phyloP scores from a whole-genome alignment of 2,888 invertebrate genomes.

The Andricus quercusramuli region DNA sequence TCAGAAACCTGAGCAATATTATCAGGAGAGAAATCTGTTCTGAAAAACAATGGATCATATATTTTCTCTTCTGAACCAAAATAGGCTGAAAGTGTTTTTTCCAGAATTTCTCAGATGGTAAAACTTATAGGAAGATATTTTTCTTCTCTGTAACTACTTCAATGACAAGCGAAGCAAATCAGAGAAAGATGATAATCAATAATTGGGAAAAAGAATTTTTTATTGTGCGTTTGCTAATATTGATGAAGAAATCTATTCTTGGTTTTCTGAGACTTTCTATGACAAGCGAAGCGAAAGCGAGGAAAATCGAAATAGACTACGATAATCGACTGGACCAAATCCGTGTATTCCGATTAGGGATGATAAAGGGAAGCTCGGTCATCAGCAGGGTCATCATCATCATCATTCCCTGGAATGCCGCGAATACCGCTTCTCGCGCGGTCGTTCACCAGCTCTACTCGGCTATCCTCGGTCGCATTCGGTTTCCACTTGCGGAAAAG shows the following conservation, averaged over 20 bases:
- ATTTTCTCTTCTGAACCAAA: background rate
- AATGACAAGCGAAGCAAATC: background rate
- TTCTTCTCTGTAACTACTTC: background rate
- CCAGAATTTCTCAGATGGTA: background rate
- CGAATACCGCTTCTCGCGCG: constrained; percentile 38
- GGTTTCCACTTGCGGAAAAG: constrained; percentile 37
- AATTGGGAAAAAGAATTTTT: background rate
- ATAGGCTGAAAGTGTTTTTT: too few species aligned
- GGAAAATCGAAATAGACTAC: background rate
- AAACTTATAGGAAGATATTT: background rate
- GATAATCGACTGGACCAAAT: constrained; percentile 21
- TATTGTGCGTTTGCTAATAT: background rate
- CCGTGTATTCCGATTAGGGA: constrained; percentile 2
- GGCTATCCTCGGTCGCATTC: constrained; percentile 24
- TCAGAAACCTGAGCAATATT: background rate
- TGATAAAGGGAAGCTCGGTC: constrained; percentile 36
- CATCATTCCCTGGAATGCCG: constrained; percentile 37
- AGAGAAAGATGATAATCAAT: background rate
- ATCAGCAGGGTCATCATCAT: constrained; percentile 10
- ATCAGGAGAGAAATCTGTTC: background rate
- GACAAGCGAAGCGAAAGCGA: background rate
- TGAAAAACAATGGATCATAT: background rate
- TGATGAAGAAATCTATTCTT: background rate
- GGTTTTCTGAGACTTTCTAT: constrained; percentile 2
- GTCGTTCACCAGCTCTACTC: constrained; percentile 32